Evolutionary conservation across 2,797 vertebrate genomes (phyloP), one percentile per base, ranked within the genome.

Genomic region (Tinamus major): DNA sequence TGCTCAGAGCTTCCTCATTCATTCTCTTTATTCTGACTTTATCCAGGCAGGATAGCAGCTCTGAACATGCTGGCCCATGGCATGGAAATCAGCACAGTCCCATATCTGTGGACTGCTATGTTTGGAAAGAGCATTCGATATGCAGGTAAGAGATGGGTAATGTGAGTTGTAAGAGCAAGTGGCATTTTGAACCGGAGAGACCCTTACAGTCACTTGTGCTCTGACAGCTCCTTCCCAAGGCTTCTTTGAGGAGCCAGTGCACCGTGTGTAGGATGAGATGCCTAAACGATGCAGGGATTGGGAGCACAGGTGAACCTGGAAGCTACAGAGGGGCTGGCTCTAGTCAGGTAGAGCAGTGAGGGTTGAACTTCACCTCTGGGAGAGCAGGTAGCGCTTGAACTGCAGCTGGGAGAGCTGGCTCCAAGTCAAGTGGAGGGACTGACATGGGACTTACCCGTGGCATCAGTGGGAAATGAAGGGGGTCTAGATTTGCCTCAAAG

Each of bases 61-160:
- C 98, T 99, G 76, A 98, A 99, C 96, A 99, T 99, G 98, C 98
- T 99, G 97, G 99, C 98, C 20, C 98, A 98, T 9, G 97, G 98
- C 82, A 95, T 97, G 0, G 99, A 99, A 94, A 98, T 99, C 89
- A 98, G 98, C 98, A 99, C 99, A 0, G 98, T 99, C 93, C 99
- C 99, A 1, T 99, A 98, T 78, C 98, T 99, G 92, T 99, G 99
- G 99, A 99, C 99, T 0, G 98, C 99, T 15, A 98, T 99, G 99
- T 99, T 99, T 27, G 99, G 99, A 89, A 99, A 98, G 97, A 99
- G 99, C 93, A 98, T 99, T 87, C 98, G 99, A 84, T 99, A 99
- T 3, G 98, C 98, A 10, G 99, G 99, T 99, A 96, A 96, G 82
- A 27, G 37, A 41, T 59, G 15, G n/a, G 26, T n/a, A 8, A 15